Percentiles rank a stretch among this genome's conserved stretches.
These are phyloP conservation scores for Sepiola atlantica DNA, from an alignment of 2,888 invertebrate genomes.

Conservation along the genomic window DNA sequence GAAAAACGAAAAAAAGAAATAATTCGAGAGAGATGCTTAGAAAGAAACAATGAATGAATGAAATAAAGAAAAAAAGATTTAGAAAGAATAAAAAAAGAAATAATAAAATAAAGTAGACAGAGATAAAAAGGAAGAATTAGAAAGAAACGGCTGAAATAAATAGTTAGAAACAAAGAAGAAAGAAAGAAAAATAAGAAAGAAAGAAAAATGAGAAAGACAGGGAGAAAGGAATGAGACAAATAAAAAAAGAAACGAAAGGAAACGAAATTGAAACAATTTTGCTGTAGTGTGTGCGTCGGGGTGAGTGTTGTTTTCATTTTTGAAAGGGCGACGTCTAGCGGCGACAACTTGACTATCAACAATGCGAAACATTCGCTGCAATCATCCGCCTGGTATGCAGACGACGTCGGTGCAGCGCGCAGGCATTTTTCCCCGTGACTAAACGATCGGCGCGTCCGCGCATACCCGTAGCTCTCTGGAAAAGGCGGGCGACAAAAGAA, in stretches of 20 bases:
- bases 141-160: not conserved
- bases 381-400: conserved; percentile 19
- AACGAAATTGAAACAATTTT: too few species aligned
- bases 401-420: not conserved
- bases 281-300: too few species aligned
- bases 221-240: not conserved
- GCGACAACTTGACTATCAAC: conserved; percentile 10
- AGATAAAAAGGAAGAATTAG: not conserved
- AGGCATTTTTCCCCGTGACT: not conserved
- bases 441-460: not conserved
- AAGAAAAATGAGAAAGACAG: not conserved
- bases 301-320: not conserved
- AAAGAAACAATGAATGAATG: not conserved
- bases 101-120: not conserved
- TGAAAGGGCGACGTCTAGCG: conserved; percentile 18
- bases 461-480: not conserved
- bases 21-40: not conserved
- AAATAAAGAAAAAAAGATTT: not conserved
- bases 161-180: not conserved
- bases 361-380: not conserved
- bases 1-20: not conserved
- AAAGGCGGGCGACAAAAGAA: not conserved
- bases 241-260: not conserved
- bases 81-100: too few species aligned
- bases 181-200: not conserved